phyloP scores from a whole-genome alignment of 2,888 invertebrate species.

The Argyra leucocephala region DNA sequence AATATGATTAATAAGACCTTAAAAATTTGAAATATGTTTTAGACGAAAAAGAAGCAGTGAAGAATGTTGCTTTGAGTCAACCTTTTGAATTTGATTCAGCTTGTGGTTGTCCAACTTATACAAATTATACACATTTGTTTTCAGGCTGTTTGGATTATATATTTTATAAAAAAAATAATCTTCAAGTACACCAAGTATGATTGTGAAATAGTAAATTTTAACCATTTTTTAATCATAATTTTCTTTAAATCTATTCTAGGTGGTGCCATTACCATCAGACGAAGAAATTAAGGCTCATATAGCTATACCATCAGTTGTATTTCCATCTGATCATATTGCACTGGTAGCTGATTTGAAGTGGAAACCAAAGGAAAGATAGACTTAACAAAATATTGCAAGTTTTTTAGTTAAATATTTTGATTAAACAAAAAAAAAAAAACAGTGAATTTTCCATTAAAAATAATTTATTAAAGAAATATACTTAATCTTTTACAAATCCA shows the following conservation, averaged over 20 bases:
- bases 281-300: slow-evolving; percentile 63
- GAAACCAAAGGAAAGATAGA: not conserved
- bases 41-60: slow-evolving; percentile 59
- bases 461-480: not conserved
- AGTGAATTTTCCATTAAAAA: not conserved
- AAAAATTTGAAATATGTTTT: slow-evolving; percentile 27
- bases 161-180: slow-evolving; percentile 59
- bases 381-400: not conserved
- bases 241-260: slow-evolving; percentile 44
- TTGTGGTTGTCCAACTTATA: slow-evolving; percentile 72
- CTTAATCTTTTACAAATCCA: slow-evolving; percentile 2
- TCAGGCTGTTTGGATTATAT: slow-evolving; percentile 87
- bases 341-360: slow-evolving; percentile 66
- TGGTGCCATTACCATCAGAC: slow-evolving; percentile 69
- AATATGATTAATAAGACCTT: not conserved
- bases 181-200: slow-evolving; percentile 55
- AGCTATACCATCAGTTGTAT: slow-evolving; percentile 79
- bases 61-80: slow-evolving; percentile 55
- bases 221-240: not conserved
- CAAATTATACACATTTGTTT: slow-evolving; percentile 75
- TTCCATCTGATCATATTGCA: slow-evolving; percentile 91
- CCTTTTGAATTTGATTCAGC: slow-evolving; percentile 60
- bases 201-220: not conserved
- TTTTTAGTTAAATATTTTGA: slow-evolving; percentile 2
- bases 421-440: not conserved